Percentiles rank a stretch among this genome's conserved stretches.
Conservation (phyloP, 2,888 invertebrate genomes). For the Drosophila parthenogenetica region DNA sequence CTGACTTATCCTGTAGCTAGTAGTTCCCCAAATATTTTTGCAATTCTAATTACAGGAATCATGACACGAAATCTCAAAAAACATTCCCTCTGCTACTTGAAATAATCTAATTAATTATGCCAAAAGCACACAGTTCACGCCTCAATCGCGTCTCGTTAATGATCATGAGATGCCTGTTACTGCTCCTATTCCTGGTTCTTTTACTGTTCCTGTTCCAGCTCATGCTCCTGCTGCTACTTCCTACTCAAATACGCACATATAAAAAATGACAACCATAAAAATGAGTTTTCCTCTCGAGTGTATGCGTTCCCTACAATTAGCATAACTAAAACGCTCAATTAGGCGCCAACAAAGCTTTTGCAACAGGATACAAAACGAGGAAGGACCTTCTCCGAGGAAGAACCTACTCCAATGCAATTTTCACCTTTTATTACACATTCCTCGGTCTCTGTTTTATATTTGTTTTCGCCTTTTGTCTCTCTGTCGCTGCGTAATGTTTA, state of each 20-base stretch:
- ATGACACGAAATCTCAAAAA: neutral
- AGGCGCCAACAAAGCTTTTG: constrained; percentile 62
- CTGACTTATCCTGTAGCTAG: neutral
- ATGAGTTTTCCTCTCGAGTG: constrained; percentile 28
- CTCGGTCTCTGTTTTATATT: constrained; percentile 25
- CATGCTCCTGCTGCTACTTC: constrained; percentile 1
- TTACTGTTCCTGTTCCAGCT: neutral
- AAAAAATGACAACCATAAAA: constrained; percentile 59
- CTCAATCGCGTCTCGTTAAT: constrained; percentile 36
- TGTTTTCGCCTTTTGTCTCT: constrained; percentile 34
- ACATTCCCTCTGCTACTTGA: neutral
- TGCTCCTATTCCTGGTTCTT: neutral
- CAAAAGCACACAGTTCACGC: constrained; percentile 32
- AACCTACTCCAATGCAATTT: constrained; percentile 63
- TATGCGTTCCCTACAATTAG: constrained; percentile 63
- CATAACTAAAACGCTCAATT: constrained; percentile 80
- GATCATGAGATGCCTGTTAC: constrained; percentile 28
- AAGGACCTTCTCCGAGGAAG: constrained; percentile 20
- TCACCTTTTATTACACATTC: constrained; percentile 72
- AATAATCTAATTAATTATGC: constrained; percentile 47
- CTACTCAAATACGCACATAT: constrained; percentile 15
- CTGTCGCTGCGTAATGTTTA: constrained; percentile 72
- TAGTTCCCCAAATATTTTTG: neutral
- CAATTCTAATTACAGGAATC: neutral
- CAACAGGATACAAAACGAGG: constrained; percentile 18